A percentile compares a stretch with the other conserved stretches of the same genome.
Conservation (phyloP, 2,113 vertebrate species). For the Sturnira hondurensis region DNA sequence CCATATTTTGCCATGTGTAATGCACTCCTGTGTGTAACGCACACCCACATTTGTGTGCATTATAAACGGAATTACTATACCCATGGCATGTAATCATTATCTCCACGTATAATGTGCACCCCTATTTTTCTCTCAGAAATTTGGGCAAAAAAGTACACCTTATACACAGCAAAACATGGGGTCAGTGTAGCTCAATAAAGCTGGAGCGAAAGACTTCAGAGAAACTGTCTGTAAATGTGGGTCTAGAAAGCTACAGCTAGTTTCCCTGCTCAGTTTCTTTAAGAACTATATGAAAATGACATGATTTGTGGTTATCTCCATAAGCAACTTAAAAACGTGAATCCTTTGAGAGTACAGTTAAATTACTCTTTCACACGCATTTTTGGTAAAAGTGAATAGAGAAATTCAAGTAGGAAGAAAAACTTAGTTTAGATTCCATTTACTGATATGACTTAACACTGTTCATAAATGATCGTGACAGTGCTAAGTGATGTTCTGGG, state of each 20-base stretch:
- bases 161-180: too few relatives aligned
- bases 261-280: background rate
- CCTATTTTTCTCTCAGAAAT: too few relatives aligned
- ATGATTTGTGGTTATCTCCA: background rate
- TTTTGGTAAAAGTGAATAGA: constrained; percentile 37
- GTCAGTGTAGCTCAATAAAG: background rate
- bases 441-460: background rate
- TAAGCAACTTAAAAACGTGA: background rate
- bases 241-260: background rate
- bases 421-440: background rate
- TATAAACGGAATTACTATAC: too few relatives aligned
- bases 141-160: too few relatives aligned
- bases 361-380: background rate
- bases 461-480: background rate
- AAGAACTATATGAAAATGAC: constrained; percentile 16
- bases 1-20: too few relatives aligned
- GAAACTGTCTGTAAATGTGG: background rate
- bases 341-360: background rate
- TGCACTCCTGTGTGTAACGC: too few relatives aligned
- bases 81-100: too few relatives aligned
- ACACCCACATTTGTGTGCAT: too few relatives aligned
- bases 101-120: too few relatives aligned
- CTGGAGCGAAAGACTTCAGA: background rate
- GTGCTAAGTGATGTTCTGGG: background rate
- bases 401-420: constrained; percentile 1